Percentiles rank a stretch among this genome's conserved stretches.
phyloP scores from a whole-genome alignment of 2,113 vertebrate genomes.

The Tragelaphus imberbis region DNA sequence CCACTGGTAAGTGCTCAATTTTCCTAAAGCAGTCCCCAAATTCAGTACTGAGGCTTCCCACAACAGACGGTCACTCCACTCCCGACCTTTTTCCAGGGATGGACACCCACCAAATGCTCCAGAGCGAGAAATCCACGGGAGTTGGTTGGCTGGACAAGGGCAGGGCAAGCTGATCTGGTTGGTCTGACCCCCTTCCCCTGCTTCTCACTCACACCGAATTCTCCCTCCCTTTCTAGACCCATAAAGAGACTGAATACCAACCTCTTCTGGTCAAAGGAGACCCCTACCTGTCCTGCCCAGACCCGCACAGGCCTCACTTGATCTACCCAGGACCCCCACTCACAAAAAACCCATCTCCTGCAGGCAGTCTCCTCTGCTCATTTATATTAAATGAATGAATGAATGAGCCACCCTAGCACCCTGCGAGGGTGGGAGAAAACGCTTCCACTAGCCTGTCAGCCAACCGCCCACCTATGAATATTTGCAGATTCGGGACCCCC shows the following conservation, averaged over 20 bases:
- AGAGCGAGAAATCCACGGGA: fast-evolving
- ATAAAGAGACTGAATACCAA: not conserved
- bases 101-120: not conserved
- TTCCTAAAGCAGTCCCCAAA: not conserved
- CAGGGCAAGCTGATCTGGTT: not conserved
- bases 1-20: not conserved
- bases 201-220: not conserved
- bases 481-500: not conserved
- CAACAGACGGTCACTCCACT: fast-evolving
- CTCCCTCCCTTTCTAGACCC: not conserved
- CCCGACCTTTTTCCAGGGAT: not conserved
- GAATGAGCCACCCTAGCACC: not conserved
- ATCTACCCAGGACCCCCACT: not conserved
- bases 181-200: not conserved
- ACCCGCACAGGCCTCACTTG: not conserved
- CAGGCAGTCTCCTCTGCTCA: not conserved
- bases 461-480: not conserved
- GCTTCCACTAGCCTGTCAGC: not conserved
- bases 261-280: not conserved
- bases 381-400: not conserved
- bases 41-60: not conserved
- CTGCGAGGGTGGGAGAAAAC: not conserved
- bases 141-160: not conserved
- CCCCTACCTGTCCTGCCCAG: not conserved
- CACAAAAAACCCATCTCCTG: not conserved